A percentile compares a stretch with the other conserved stretches of the same genome.
phyloP scores from a whole-genome alignment of 2,888 invertebrate genomes.

The Drosophila pseudotakahashii region DNA sequence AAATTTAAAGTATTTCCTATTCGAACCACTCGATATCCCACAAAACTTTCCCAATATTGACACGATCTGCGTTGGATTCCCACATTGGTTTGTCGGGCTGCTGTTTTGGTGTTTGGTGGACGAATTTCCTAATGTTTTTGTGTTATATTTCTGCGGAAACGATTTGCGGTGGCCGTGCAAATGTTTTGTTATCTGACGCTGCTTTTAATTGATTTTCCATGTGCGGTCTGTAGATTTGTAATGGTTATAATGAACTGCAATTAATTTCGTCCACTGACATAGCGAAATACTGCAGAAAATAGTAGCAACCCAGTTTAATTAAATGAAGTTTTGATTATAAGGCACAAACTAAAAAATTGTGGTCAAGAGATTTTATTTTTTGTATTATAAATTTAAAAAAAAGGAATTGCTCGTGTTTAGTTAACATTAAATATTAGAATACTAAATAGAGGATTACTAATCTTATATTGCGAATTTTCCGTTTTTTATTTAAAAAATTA shows the following conservation, averaged over 20 bases:
- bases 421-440: no score
- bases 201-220: constrained; percentile 73
- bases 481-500: no score
- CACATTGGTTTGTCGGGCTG: constrained; percentile 25
- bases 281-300: constrained; percentile 31
- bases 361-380: background rate
- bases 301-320: constrained; percentile 26
- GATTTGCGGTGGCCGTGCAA: constrained; percentile 63
- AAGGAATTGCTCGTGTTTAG: no score
- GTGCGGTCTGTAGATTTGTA: constrained; percentile 36
- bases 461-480: no score
- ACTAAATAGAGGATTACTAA: no score
- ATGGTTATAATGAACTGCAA: constrained; percentile 64
- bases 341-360: background rate
- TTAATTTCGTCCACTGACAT: constrained; percentile 49
- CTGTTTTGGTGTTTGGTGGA: constrained; percentile 12
- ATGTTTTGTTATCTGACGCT: constrained; percentile 65
- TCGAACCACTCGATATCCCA: background rate
- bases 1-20: background rate
- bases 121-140: constrained; percentile 25
- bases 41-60: constrained; percentile 47
- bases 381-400: no score
- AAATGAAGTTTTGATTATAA: constrained; percentile 4
- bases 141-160: constrained; percentile 57
- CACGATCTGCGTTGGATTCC: constrained; percentile 35